Evolutionary conservation across 2,113 vertebrate species (phyloP), one percentile per base, ranked within the genome.

Genomic region (Gymnorhina tibicen): DNA sequence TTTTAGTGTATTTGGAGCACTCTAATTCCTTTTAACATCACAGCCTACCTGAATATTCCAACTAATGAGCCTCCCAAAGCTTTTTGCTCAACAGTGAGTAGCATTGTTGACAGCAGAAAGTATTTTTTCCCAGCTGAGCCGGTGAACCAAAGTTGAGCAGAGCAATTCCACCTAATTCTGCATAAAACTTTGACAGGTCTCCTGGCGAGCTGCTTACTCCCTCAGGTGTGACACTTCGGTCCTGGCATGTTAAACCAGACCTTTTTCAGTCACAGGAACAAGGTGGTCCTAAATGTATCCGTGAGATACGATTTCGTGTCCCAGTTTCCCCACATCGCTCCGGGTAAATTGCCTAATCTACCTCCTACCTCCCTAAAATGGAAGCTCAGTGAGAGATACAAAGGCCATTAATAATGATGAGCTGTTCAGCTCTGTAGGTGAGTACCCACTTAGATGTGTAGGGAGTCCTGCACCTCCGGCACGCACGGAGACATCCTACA

Each of bases 291-390:
- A 23, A 86, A 69, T 19, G 22, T 47, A 39, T 27, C 53, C 1
- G 3, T 68, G 41, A 87, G 70, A 7, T 15, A 28, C 0, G 41
- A 67, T 50, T 72, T 64, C 21, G 32, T 41, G 46, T 73, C 50
- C 67, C 49, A 24, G 0, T 39, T 75, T 87, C 50, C 58, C 35
- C n/a, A 26, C 0, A 0, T 22, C 0, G 0, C 32, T 87, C 47
- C 7, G 32, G 35, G 78, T 72, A 89, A 91, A 80, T 77, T 74
- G 41, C 72, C 56, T 63, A 6, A 91, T 75, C 59, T 70, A 33
- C 82, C 60, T 90, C 70, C 80, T 35, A 18, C 37, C 19, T 76
- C 32, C 3, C 2, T 30, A 14, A 77, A 83, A 84, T 23, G 19
- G 68, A 44, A 80, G 42, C 37, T 64, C 32, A 18, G 0, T 33